A percentile compares a stretch with the other conserved stretches of the same genome.
Evolutionary conservation across 2,888 invertebrate genomes (phyloP).

Genomic region (Orthosia gothica): DNA sequence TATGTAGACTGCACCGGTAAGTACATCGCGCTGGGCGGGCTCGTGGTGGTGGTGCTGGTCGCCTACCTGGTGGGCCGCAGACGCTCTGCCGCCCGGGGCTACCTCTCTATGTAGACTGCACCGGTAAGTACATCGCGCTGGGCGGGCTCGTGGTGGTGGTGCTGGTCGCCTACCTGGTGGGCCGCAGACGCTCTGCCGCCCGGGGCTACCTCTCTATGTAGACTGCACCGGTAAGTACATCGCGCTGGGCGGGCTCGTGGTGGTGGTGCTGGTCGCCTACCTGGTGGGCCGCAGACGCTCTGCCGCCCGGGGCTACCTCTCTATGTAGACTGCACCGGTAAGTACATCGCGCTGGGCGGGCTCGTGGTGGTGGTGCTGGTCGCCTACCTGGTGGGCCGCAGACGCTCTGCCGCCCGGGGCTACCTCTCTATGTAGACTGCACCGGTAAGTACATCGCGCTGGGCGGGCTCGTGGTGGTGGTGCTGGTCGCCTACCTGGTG

Average conservation of each 20-base stretch:
- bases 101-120: slow-evolving; percentile 95
- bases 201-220: slow-evolving; percentile 97
- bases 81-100: slow-evolving; percentile 96
- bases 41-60: slow-evolving; percentile 97
- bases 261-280: slow-evolving; percentile 98
- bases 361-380: too few relatives aligned
- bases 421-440: too few relatives aligned
- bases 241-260: slow-evolving; percentile 96
- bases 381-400: too few relatives aligned
- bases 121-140: slow-evolving; percentile 91
- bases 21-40: slow-evolving; percentile 95
- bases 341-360: too few relatives aligned
- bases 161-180: slow-evolving; percentile 97
- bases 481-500: too few relatives aligned
- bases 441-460: too few relatives aligned
- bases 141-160: slow-evolving; percentile 97
- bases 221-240: slow-evolving; percentile 46
- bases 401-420: too few relatives aligned
- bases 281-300: slow-evolving; percentile 97
- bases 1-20: slow-evolving; percentile 91
- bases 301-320: slow-evolving; percentile 96
- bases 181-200: slow-evolving; percentile 96
- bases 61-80: slow-evolving; percentile 98
- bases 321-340: slow-evolving; percentile 92
- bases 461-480: too few relatives aligned